phyloP scores from a whole-genome alignment of 2,888 invertebrate species.

The Pocota personata region DNA sequence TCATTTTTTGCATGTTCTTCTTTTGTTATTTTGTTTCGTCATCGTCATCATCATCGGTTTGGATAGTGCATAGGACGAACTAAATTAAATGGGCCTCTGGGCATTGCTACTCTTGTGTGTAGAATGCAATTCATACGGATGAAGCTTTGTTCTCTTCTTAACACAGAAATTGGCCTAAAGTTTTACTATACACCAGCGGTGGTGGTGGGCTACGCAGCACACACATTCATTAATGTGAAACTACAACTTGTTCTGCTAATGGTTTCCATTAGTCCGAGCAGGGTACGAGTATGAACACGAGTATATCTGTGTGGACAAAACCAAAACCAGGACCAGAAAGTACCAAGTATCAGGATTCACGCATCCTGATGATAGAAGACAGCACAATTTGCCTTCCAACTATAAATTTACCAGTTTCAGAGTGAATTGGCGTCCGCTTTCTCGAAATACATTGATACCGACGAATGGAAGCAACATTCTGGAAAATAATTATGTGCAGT shows the following conservation, averaged over 20 bases:
- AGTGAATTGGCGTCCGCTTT: conserved; percentile 34
- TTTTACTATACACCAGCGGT: conserved; percentile 22
- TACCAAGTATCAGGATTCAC: conserved; percentile 55
- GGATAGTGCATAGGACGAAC: conserved; percentile 42
- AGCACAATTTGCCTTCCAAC: conserved; percentile 52
- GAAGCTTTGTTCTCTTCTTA: conserved; percentile 51
- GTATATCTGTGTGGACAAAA: conserved; percentile 24
- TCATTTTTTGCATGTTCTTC: conserved; percentile 44
- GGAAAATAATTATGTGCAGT: conserved; percentile 25
- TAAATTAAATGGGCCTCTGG: conserved; percentile 69
- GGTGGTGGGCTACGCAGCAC: conserved; percentile 9
- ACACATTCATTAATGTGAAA: conserved; percentile 62
- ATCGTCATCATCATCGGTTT: conserved; percentile 33
- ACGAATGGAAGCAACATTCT: conserved; percentile 23
- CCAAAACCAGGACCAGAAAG: conserved; percentile 44
- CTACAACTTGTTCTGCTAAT: conserved; percentile 70
- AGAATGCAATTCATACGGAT: conserved; percentile 37
- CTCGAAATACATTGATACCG: conserved; percentile 2
- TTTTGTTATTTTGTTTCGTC: conserved; percentile 49
- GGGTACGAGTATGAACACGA: conserved; percentile 27
- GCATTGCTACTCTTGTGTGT: conserved; percentile 37
- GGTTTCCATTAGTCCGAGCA: conserved; percentile 65
- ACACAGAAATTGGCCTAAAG: conserved; percentile 66
- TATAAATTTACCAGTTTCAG: conserved; percentile 48
- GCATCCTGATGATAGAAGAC: conserved; percentile 36